These are phyloP conservation scores for Caenorhabditis brenneri DNA, from an alignment of 1,140 invertebrate species.

Conservation along the genomic window DNA sequence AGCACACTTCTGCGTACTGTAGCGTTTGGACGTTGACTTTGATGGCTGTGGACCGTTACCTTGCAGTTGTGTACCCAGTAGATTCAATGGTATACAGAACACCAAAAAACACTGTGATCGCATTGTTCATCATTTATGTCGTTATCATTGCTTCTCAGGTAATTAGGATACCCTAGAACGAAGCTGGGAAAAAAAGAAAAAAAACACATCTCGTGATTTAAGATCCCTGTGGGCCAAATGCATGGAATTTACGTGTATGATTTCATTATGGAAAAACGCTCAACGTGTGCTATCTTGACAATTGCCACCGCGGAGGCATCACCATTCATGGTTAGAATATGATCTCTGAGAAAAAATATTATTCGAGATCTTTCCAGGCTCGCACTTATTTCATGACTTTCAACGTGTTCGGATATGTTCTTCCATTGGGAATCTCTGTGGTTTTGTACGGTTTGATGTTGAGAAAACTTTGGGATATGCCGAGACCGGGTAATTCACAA, in stretches of 20 bases:
- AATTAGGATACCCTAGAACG: neutral
- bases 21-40: conserved; percentile 91
- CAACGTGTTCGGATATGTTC: conserved; percentile 73
- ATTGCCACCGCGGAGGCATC: conserved; percentile 65
- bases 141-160: conserved; percentile 63
- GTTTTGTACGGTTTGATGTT: conserved; percentile 89
- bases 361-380: conserved; percentile 56
- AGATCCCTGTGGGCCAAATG: conserved; percentile 71
- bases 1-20: conserved; percentile 84
- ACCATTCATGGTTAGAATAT: conserved; percentile 57
- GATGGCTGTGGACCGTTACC: conserved; percentile 91
- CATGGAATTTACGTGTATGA: conserved; percentile 78
- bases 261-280: conserved; percentile 63
- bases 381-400: conserved; percentile 72
- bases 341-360: neutral
- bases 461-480: conserved; percentile 81
- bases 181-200: neutral
- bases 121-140: conserved; percentile 57
- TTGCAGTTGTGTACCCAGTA: conserved; percentile 92
- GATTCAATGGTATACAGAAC: conserved; percentile 85
- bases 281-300: conserved; percentile 64
- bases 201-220: neutral
- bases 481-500: conserved; percentile 52
- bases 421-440: conserved; percentile 80
- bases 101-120: conserved; percentile 79